Conservation (phyloP, 2,888 invertebrate genomes). For the Scaptomyza parva region DNA sequence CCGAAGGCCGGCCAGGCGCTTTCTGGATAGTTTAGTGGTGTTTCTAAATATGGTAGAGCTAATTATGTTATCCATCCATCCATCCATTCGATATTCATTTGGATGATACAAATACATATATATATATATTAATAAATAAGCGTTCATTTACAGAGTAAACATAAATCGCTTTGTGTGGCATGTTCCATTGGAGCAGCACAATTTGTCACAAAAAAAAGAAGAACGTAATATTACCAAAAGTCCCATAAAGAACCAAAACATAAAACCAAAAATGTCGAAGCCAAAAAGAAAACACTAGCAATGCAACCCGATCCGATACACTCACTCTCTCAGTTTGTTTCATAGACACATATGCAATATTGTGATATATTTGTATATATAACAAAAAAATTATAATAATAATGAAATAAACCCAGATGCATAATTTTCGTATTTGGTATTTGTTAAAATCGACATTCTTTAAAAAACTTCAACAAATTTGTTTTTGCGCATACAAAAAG, state of each 20-base stretch:
- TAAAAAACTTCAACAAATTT: conserved; percentile 32
- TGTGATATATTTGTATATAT: conserved; percentile 3
- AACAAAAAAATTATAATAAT: conserved; percentile 1
- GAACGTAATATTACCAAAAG: neutral
- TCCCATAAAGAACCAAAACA: conserved; percentile 7
- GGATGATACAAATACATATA: neutral
- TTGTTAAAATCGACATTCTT: conserved; percentile 29
- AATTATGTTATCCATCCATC: conserved; percentile 5
- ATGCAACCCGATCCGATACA: conserved; percentile 11
- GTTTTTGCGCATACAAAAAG: conserved; percentile 23
- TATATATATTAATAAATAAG: neutral
- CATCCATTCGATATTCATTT: neutral
- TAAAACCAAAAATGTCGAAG: neutral
- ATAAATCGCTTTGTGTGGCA: neutral
- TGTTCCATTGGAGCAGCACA: conserved; percentile 14
- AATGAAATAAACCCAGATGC: conserved; percentile 14
- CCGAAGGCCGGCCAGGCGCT: conserved; percentile 36
- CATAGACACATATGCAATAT: conserved; percentile 29
- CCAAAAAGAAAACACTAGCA: conserved; percentile 12
- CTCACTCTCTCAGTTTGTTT: no score
- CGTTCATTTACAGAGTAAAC: conserved; percentile 3
- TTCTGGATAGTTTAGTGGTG: conserved; percentile 22
- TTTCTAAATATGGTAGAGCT: conserved; percentile 6
- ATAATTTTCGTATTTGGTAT: conserved; percentile 35
- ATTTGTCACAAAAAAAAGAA: conserved; percentile 12